Evolutionary conservation across 1,140 invertebrate species (phyloP).

Genomic region (Limonius californicus): DNA sequence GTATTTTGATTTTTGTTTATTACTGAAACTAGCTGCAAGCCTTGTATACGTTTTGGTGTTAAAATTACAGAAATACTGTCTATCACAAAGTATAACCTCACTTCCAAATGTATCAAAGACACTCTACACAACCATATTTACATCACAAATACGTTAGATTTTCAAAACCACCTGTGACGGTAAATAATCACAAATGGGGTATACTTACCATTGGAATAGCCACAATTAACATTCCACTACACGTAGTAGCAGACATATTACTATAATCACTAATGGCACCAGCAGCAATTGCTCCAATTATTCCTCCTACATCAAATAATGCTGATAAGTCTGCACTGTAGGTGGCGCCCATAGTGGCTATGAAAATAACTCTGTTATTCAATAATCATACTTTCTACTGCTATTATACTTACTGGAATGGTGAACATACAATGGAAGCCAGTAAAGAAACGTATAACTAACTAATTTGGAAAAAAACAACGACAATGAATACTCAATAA

Average conservation of each 20-base stretch:
- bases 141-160: too few species aligned
- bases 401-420: conserved; percentile 66
- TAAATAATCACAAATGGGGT: too few species aligned
- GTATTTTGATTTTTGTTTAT: too few species aligned
- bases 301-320: conserved; percentile 88
- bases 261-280: conserved; percentile 81
- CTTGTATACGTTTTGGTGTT: too few species aligned
- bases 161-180: too few species aligned
- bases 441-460: conserved; percentile 95
- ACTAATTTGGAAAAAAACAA: conserved; percentile 98
- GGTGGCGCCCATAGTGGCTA: conserved; percentile 66
- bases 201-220: conserved; percentile 76
- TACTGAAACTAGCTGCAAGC: too few species aligned
- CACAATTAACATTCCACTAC: conserved; percentile 73
- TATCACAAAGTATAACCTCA: too few species aligned
- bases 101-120: too few species aligned
- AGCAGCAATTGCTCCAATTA: conserved; percentile 83
- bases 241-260: conserved; percentile 81
- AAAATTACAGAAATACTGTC: too few species aligned
- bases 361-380: too few species aligned
- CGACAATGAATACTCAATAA: conserved; percentile 89
- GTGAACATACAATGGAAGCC: conserved; percentile 89
- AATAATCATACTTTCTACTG: too few species aligned
- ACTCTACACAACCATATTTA: too few species aligned
- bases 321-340: conserved; percentile 82